Evolutionary conservation across 2,888 invertebrate genomes (phyloP).

Genomic region (Eilema griseolum): DNA sequence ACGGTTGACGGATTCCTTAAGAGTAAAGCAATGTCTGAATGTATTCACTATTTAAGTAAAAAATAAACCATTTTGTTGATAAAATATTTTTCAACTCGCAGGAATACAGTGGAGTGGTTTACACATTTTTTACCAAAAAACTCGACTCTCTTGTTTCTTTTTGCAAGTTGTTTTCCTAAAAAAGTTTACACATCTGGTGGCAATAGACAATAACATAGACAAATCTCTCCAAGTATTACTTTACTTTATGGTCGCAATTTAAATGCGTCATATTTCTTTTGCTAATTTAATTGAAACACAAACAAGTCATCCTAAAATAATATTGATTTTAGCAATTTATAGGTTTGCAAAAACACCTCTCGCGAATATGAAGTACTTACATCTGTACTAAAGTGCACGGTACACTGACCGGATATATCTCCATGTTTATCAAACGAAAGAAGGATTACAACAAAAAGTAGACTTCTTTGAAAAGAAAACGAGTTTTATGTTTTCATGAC

Average conservation of each 20-base stretch:
- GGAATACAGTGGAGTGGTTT: too few species aligned
- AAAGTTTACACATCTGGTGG: neutral
- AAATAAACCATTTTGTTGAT: neutral
- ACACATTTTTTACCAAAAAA: too few species aligned
- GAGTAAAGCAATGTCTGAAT: neutral
- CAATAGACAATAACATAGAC: neutral
- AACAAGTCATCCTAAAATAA: conserved; percentile 31
- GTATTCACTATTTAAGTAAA: neutral
- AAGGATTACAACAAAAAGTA: conserved; percentile 16
- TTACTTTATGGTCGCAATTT: too few species aligned
- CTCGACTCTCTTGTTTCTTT: too few species aligned
- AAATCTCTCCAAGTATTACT: too few species aligned
- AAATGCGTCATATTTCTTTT: neutral
- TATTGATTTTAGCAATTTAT: conserved; percentile 30
- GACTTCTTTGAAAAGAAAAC: conserved; percentile 26
- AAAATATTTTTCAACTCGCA: neutral
- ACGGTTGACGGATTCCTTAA: neutral
- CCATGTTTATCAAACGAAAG: conserved; percentile 21
- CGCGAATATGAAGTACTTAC: conserved; percentile 16
- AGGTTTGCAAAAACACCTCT: conserved; percentile 14
- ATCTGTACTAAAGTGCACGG: conserved; percentile 27
- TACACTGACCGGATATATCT: conserved; percentile 39
- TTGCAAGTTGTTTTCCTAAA: too few species aligned
- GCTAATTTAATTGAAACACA: neutral
- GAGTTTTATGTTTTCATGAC: conserved; percentile 4